Conservation (phyloP, 2,113 vertebrate genomes). For the sheep (Ovis aries) region DNA sequence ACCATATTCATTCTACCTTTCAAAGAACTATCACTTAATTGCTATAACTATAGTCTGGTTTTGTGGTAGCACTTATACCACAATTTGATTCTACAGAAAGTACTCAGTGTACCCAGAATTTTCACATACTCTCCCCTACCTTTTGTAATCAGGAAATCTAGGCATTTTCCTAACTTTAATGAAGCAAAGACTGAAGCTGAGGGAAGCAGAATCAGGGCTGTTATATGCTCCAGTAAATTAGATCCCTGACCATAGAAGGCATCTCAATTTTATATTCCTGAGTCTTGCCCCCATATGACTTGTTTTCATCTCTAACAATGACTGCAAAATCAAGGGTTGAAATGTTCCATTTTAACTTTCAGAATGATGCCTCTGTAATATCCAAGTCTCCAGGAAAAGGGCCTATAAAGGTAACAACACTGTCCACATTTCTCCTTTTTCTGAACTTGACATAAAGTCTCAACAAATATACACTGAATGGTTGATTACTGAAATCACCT, state of each 20-base stretch:
- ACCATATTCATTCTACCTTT: conserved; percentile 60
- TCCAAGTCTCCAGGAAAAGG: neutral
- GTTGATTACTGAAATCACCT: neutral
- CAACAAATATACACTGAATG: neutral
- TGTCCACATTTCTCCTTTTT: neutral
- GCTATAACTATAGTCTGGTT: conserved; percentile 55
- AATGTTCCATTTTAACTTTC: conserved; percentile 20
- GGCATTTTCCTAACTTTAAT: conserved; percentile 39
- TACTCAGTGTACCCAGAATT: neutral
- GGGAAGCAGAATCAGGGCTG: neutral
- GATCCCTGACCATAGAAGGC: neutral
- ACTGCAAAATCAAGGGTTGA: neutral
- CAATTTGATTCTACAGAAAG: conserved; percentile 43
- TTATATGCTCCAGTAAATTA: neutral
- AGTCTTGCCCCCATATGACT: neutral
- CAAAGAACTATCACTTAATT: conserved; percentile 67
- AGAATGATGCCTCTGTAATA: neutral
- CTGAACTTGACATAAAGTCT: neutral
- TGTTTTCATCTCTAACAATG: neutral
- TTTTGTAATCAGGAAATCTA: conserved; percentile 41
- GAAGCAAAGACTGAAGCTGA: conserved; percentile 26
- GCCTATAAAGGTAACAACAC: neutral
- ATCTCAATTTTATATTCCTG: neutral
- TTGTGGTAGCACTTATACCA: conserved; percentile 59
- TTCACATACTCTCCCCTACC: neutral